Conservation (phyloP, 2,888 invertebrate genomes). For the Cryptophagus acutangulus region DNA sequence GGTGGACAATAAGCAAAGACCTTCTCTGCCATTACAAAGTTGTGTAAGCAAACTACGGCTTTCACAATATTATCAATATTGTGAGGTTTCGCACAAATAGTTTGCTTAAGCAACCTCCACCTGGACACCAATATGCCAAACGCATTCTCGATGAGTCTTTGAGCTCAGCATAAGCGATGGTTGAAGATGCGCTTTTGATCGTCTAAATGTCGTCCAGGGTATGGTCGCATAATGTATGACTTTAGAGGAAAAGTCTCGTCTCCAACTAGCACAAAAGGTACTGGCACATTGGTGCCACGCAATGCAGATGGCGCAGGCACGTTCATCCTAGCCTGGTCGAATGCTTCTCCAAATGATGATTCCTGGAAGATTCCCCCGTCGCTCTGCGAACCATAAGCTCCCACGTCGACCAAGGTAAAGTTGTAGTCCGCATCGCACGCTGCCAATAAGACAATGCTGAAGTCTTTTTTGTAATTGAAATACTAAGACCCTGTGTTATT, state of each 20-base stretch:
- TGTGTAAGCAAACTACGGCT: conserved; percentile 22
- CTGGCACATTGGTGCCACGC: conserved; percentile 11
- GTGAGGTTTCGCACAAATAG: conserved; percentile 23
- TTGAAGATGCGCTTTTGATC: conserved; percentile 25
- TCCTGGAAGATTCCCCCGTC: conserved; percentile 17
- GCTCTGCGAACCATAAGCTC: conserved; percentile 17
- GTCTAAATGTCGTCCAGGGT: conserved; percentile 20
- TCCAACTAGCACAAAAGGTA: conserved; percentile 24
- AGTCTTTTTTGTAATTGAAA: conserved; percentile 20
- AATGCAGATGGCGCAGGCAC: conserved; percentile 13
- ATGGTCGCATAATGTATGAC: conserved; percentile 27
- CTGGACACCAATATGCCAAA: too few species aligned
- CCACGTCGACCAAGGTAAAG: conserved; percentile 17
- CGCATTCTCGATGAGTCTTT: too few species aligned
- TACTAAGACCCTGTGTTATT: conserved; percentile 21
- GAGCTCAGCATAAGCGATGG: conserved; percentile 25
- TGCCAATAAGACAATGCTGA: conserved; percentile 22
- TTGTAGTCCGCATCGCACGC: conserved; percentile 15
- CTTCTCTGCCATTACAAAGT: conserved; percentile 18
- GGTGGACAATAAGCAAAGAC: conserved; percentile 19
- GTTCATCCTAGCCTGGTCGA: conserved; percentile 16
- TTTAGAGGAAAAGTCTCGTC: conserved; percentile 27
- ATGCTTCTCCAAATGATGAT: conserved; percentile 19
- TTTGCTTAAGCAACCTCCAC: conserved; percentile 25
- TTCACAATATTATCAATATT: conserved; percentile 28